Conservation (phyloP, 2,113 vertebrate species). For the Coregonus clupeaformis region DNA sequence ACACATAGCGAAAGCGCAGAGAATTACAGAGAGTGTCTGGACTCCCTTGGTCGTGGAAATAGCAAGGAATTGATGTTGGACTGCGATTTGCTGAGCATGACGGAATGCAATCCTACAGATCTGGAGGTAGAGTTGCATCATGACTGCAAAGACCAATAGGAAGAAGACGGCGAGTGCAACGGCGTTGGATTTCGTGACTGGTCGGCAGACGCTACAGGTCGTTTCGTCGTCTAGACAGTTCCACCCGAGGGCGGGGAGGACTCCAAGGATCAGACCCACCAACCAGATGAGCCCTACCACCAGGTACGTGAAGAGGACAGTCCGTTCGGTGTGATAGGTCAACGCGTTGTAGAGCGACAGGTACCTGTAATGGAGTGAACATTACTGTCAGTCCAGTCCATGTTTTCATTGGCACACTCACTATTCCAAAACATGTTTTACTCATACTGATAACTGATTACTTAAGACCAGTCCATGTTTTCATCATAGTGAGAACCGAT, state of each 20-base stretch:
- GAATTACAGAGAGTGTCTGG: slow-evolving; percentile 85
- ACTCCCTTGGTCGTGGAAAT: slow-evolving; percentile 91
- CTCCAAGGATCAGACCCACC: slow-evolving; percentile 75
- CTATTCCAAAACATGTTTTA: too few relatives aligned
- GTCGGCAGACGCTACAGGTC: slow-evolving; percentile 84
- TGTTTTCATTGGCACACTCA: too few relatives aligned
- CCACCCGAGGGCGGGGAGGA: slow-evolving; percentile 87
- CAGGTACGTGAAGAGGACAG: slow-evolving; percentile 81
- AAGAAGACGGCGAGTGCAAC: slow-evolving; percentile 84
- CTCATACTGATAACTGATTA: too few relatives aligned
- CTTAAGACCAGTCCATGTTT: too few relatives aligned
- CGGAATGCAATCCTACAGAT: slow-evolving; percentile 90
- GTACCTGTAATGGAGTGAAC: slow-evolving; percentile 73
- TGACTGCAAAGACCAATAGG: slow-evolving; percentile 86
- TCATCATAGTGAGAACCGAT: too few relatives aligned
- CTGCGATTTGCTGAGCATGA: slow-evolving; percentile 92
- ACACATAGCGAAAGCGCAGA: slow-evolving; percentile 87
- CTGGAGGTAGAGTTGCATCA: slow-evolving; percentile 92
- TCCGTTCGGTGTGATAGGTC: slow-evolving; percentile 89
- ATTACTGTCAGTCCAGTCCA: too few relatives aligned
- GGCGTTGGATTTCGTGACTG: slow-evolving; percentile 87
- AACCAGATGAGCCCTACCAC: slow-evolving; percentile 83
- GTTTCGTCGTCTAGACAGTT: slow-evolving; percentile 83
- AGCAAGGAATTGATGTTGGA: slow-evolving; percentile 88
- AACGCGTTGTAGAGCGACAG: slow-evolving; percentile 89